Percentiles rank a stretch among this genome's conserved stretches.
Evolutionary conservation across 2,113 vertebrate species (phyloP).

Genomic region (Gopherus flavomarginatus): DNA sequence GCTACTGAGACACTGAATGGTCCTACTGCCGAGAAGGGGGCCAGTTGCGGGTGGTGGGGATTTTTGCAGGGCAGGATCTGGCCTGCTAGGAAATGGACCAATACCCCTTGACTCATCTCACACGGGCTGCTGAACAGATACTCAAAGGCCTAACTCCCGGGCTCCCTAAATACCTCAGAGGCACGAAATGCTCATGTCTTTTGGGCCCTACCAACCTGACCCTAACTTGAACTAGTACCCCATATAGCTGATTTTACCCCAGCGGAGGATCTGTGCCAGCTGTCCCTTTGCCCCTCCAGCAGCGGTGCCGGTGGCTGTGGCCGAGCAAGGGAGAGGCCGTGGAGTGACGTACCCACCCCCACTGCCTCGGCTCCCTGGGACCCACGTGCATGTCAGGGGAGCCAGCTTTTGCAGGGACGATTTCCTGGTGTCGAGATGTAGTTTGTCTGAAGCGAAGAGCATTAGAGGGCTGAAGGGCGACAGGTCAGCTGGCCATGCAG

Average conservation of each 20-base stretch:
- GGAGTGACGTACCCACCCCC: neutral
- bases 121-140: neutral
- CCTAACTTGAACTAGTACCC: too few species aligned
- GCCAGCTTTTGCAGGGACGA: neutral
- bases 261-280: neutral
- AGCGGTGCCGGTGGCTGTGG: too few species aligned
- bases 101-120: neutral
- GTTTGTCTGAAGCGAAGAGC: neutral
- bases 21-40: neutral
- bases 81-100: neutral
- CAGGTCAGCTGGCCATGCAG: neutral
- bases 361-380: too few species aligned
- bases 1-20: fast-evolving
- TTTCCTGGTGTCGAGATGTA: neutral
- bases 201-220: too few species aligned
- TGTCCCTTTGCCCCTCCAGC: neutral
- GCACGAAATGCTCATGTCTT: too few species aligned
- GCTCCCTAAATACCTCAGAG: too few species aligned
- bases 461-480: neutral
- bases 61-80: neutral
- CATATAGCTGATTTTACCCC: too few species aligned
- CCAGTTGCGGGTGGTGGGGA: neutral
- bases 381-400: neutral
- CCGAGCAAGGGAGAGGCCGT: too few species aligned
- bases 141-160: neutral